Evolutionary conservation across 2,113 vertebrate genomes (phyloP).

Genomic region (Burhinus bistriatus): DNA sequence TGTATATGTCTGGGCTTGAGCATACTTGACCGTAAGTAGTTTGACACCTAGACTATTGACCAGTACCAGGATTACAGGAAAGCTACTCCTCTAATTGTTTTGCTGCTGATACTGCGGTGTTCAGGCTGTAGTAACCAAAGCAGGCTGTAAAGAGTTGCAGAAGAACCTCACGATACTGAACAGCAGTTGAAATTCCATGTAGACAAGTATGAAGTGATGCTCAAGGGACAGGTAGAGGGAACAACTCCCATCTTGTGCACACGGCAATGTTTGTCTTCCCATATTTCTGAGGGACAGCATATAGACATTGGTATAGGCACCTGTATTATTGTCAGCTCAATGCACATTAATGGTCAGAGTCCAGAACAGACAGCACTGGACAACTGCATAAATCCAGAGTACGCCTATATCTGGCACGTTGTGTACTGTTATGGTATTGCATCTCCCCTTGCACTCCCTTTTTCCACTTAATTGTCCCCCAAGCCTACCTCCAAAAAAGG

Average conservation of each 20-base stretch:
- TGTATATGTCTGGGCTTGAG: neutral
- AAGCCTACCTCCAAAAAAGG: neutral
- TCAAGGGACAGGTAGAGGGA: neutral
- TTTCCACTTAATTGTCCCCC: neutral
- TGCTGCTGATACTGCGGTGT: neutral
- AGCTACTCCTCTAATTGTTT: neutral
- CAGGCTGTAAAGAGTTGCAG: neutral
- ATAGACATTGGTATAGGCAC: neutral
- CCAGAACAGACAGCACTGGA: neutral
- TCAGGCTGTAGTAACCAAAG: neutral
- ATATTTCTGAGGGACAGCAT: neutral
- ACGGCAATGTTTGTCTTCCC: neutral
- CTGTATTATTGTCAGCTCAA: neutral
- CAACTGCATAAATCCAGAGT: neutral
- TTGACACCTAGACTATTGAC: neutral
- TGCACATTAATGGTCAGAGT: neutral
- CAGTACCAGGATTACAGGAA: neutral
- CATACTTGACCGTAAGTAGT: neutral
- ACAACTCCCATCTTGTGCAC: neutral
- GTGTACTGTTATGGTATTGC: neutral
- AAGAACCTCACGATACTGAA: neutral
- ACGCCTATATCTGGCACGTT: neutral
- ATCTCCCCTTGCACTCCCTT: neutral
- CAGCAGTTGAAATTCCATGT: neutral
- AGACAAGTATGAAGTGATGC: neutral